Base-by-base conservation (phyloP, 2,888 invertebrate genomes). In the Chirona hameri region DNA sequence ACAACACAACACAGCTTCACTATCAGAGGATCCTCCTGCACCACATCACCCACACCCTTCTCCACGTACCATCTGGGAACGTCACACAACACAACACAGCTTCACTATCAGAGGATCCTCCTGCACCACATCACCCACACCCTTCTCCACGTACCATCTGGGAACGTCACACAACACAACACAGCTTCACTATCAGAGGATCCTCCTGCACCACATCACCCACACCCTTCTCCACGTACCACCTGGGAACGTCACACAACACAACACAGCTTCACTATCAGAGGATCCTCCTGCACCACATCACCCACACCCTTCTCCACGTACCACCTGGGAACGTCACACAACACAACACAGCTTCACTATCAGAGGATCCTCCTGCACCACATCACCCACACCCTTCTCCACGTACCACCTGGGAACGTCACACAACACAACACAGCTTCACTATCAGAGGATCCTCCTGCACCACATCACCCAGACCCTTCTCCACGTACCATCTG, bases 251-350 rank as follows among this genome's bases (percentile, higher is more conserved):
- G n/a, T n/a, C n/a, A n/a, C n/a, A n/a, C n/a, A n/a, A n/a, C n/a
- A n/a, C n/a, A n/a, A n/a, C n/a, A n/a, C 2, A 95, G 89, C 24
- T 91, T 90, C 0, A 95, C 93, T 0, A 92, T 92, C 72, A 92
- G 88, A 0, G 93, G 93, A 76, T 90, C 88, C 69, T 83, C 84
- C 7, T 72, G 81, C 0, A 91, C 88, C 83, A 89, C 85, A 31
- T 87, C 88, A 85, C 89, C 88, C 46, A 90, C 86, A 55, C 88
- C 88, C 86, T 90, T 91, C 10, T 87, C 86, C 1, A 91, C 86
- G 85, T 88, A 65, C 94, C 95, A 95, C 27, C 80, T 80, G 80
- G 4, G n/a, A n/a, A n/a, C n/a, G n/a, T n/a, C n/a, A n/a, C n/a
- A n/a, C n/a, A n/a, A n/a, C n/a, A n/a, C n/a, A n/a, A n/a, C n/a